phyloP scores from a whole-genome alignment of 2,888 invertebrate genomes.

The Dorcus hopei region DNA sequence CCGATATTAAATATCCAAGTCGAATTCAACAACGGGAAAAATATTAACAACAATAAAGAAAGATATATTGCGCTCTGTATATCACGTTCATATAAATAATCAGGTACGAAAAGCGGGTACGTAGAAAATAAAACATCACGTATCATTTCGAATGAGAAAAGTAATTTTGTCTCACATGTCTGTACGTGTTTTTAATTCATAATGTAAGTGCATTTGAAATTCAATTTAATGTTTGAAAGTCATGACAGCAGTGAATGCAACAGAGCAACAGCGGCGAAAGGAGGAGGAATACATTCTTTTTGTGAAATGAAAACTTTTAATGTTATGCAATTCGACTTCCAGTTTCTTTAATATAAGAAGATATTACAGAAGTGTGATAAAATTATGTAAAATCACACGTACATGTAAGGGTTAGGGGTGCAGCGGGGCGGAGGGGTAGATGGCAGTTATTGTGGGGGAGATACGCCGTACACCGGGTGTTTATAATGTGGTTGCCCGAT shows the following conservation, averaged over 20 bases:
- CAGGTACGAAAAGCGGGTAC: too few species aligned
- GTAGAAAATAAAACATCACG: too few species aligned
- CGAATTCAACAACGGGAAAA: too few species aligned
- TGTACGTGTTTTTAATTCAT: conserved; percentile 3
- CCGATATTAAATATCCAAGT: too few species aligned
- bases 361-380: conserved; percentile 16
- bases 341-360: conserved; percentile 8
- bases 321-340: not conserved
- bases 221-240: conserved; percentile 1
- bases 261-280: too few species aligned
- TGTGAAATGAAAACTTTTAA: not conserved
- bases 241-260: not conserved
- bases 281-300: not conserved
- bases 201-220: conserved; percentile 1
- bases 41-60: too few species aligned
- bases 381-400: conserved; percentile 21
- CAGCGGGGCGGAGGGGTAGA: conserved; percentile 6
- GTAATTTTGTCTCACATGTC: not conserved
- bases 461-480: conserved; percentile 43
- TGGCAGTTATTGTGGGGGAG: conserved; percentile 27
- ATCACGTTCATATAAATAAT: too few species aligned
- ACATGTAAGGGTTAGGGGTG: conserved; percentile 9
- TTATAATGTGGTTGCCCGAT: conserved; percentile 47
- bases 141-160: too few species aligned
- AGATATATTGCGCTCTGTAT: too few species aligned